Base-by-base conservation (phyloP, 2,888 invertebrate species). In the Axea sp. region DNA sequence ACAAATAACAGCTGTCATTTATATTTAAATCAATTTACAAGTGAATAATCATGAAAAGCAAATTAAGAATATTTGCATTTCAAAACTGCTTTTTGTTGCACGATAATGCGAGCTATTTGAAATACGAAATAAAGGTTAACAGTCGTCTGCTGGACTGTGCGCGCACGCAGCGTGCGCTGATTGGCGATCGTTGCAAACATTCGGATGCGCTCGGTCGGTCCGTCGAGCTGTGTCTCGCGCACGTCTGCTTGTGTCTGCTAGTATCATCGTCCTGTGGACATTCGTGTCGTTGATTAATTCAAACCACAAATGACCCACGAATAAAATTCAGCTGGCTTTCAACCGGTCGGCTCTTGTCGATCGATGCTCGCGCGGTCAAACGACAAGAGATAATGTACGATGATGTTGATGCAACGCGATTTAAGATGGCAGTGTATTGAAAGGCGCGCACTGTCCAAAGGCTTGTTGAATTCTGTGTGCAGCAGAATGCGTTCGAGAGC, bases 401-500 rank as follows among this genome's bases (percentile, higher is more conserved):
- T 31, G 41, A 35, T 19, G 53, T 53, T 49, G 41, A 12, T 19
- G 30, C 24, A 8, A 17, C 15, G 17, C 31, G 24, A 76, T 69
- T 72, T 76, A 80, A 80, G 76, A 80, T 81, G 80, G 79, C 80
- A 78, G 78, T 78, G 77, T 80, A 75, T 77, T 80, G 37, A 53
- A 78, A 80, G 76, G 79, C 77, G 80, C 76, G 62, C 37, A 33
- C 37, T 31, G 30, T 37, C 22, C 62, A 55, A 62, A 51, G 49
- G 37, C 33, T 67, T 73, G 67, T 45, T 77, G 76, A 49, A 51
- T 67, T 65, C 55, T 45, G 49, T 28, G n/a, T 45, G 31, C 39
- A 37, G 43, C 60, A 80, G 68, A 68, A 81, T 81, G 82, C 77
- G 69, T 51, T 75, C 75, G 59, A 75, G 67, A 55, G 73, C 68